Base-by-base conservation (phyloP, 1,140 invertebrate species). In the Cecropterus lyciades region DNA sequence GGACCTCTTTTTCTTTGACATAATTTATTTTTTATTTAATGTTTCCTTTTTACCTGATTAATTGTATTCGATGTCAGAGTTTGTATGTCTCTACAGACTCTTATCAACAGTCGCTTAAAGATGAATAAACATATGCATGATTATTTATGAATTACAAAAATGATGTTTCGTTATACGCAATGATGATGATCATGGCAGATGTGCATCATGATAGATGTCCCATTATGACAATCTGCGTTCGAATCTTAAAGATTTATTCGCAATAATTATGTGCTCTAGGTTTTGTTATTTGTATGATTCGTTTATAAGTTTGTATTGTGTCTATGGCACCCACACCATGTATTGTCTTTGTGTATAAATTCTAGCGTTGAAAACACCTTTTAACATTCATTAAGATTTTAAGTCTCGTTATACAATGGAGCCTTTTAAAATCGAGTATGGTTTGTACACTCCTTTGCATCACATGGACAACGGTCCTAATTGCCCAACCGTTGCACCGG, bases 21-120 rank as follows among this genome's bases (percentile, higher is more conserved):
- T 59, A 46, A 59, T 59, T 59, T 59, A 59, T 30, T 16, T 42
- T 59, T 46, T 30, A 30, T 59, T 59, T 45, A 46, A 46, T 59
- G 20, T 46, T 59, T 59, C 55, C 55, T 59, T 59, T 46, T 46
- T 9, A 17, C 10, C 14, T 59, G 55, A 59, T 59, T 46, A 42
- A 59, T 59, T 45, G 14, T 11, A 59, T 40, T 13, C 53, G n/a
- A 15, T 4, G n/a, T n/a, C n/a, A n/a, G n/a, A n/a, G n/a, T n/a
- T n/a, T n/a, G n/a, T n/a, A n/a, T n/a, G 42, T 45, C 17, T 8
- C 6, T 20, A 11, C 1, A 49, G 9, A 24, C 17, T 17, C 37
- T 57, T 45, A 57, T 42, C 33, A 57, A n/a, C 10, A 9, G 24
- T 30, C 42, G 9, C 56, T 46, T 17, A 48, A 43, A 45, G 20